Percentiles rank a stretch among this genome's conserved stretches.
phyloP scores from a whole-genome alignment of 2,888 invertebrate species.

The Stenodera caucasica region DNA sequence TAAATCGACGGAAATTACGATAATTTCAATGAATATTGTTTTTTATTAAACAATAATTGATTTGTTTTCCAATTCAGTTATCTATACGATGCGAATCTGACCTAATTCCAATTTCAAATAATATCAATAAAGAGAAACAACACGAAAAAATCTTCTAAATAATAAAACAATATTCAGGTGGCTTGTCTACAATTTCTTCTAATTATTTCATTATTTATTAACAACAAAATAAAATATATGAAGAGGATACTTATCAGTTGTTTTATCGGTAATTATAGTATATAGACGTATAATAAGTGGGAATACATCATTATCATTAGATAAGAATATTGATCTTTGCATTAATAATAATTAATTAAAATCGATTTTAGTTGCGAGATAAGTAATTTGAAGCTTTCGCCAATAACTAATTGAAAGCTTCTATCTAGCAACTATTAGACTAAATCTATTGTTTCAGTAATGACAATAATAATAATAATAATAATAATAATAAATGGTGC shows the following conservation, averaged over 20 bases:
- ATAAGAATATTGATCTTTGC: not conserved
- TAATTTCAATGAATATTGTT: not conserved
- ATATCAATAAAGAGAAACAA: not conserved
- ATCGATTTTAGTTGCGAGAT: no score
- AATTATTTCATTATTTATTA: not conserved
- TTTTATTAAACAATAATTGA: not conserved
- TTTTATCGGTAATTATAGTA: not conserved
- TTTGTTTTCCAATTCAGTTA: not conserved
- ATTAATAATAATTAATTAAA: constrained; percentile 2
- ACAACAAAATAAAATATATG: not conserved
- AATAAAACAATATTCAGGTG: not conserved
- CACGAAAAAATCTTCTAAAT: not conserved
- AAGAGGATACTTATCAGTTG: not conserved
- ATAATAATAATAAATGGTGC: no score
- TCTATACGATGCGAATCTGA: not conserved
- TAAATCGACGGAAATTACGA: not conserved
- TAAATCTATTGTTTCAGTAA: not conserved
- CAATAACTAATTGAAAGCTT: constrained; percentile 1
- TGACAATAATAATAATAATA: no score
- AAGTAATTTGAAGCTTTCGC: not conserved
- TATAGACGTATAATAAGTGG: no score
- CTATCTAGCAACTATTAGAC: not conserved
- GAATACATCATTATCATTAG: no score
- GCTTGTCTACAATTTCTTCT: not conserved
- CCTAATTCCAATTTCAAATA: not conserved